phyloP scores from a whole-genome alignment of 2,888 invertebrate species.

The Girardia tigrina region DNA sequence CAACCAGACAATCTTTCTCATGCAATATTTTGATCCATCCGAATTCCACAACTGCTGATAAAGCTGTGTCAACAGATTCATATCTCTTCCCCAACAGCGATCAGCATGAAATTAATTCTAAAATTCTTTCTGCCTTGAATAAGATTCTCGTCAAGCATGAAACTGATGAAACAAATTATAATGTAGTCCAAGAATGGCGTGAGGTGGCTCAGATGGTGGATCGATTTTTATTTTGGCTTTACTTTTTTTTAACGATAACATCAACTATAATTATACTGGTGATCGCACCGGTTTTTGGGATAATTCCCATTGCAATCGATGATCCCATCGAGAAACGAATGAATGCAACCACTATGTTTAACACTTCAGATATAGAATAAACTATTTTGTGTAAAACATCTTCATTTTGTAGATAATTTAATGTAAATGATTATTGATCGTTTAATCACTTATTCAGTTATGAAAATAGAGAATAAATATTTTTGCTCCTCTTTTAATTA shows the following conservation, averaged over 20 bases:
- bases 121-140: constrained; percentile 51
- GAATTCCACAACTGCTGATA: neutral
- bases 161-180: constrained; percentile 46
- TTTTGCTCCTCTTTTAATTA: no score
- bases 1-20: neutral
- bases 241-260: constrained; percentile 52
- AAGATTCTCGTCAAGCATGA: constrained; percentile 53
- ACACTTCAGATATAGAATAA: neutral
- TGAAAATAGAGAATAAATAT: no score
- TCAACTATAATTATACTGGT: constrained; percentile 53
- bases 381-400: no score
- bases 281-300: constrained; percentile 48
- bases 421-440: no score
- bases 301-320: constrained; percentile 25
- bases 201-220: constrained; percentile 54
- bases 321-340: neutral
- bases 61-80: constrained; percentile 5
- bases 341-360: neutral
- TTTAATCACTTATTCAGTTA: no score
- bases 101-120: constrained; percentile 45
- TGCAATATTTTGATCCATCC: constrained; percentile 7
- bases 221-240: constrained; percentile 54
- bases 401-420: no score
- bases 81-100: neutral
- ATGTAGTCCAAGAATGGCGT: constrained; percentile 54